Conservation (phyloP, 2,888 invertebrate species). For the Fragum sueziense region DNA sequence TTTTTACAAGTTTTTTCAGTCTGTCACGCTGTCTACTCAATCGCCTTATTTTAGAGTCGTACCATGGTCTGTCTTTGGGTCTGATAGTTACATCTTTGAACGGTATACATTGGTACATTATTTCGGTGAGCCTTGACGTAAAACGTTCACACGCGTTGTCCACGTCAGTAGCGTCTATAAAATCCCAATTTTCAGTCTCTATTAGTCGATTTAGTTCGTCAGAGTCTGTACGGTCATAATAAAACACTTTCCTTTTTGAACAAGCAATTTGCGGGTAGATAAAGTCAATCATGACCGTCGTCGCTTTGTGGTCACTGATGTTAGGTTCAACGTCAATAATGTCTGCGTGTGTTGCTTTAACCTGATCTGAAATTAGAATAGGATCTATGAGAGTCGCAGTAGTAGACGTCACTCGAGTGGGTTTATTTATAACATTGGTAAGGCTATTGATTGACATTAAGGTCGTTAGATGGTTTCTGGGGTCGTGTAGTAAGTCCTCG, state of each 20-base stretch:
- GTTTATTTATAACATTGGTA: background rate
- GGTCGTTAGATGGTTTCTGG: background rate
- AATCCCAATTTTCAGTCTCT: background rate
- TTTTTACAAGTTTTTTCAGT: constrained; percentile 24
- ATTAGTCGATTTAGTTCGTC: background rate
- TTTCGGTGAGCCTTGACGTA: background rate
- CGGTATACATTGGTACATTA: constrained; percentile 33
- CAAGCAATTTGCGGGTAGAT: background rate
- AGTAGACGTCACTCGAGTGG: background rate
- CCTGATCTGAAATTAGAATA: background rate
- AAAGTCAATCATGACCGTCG: background rate
- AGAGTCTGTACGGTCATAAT: background rate
- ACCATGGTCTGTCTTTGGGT: constrained; percentile 32
- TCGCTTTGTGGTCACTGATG: constrained; percentile 23
- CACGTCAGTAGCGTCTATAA: background rate
- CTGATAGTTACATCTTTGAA: constrained; percentile 28
- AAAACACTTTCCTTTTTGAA: background rate
- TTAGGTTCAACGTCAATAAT: background rate
- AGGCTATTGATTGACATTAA: background rate
- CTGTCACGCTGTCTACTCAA: constrained; percentile 27
- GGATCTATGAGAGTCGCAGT: constrained; percentile 2
- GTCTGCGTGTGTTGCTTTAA: background rate
- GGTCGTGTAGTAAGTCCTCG: background rate
- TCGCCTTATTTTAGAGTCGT: constrained; percentile 25
- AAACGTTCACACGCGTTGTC: background rate